Percentiles rank a stretch among this genome's conserved stretches.
Conservation (phyloP, 2,113 vertebrate genomes). For the Corythornis madagascariensis region DNA sequence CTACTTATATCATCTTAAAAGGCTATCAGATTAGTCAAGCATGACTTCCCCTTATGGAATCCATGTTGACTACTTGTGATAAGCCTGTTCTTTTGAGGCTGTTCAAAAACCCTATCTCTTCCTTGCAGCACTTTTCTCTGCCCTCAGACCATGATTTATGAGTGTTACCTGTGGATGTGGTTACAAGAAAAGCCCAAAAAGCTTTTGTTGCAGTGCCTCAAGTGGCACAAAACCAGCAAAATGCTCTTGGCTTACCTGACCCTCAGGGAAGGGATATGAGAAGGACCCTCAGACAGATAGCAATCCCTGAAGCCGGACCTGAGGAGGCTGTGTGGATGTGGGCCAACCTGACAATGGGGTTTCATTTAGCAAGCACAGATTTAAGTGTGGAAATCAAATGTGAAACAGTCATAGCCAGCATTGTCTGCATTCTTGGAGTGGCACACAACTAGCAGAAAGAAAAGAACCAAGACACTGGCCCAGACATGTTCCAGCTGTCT, state of each 20-base stretch:
- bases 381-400: constrained; percentile 48
- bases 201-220: not conserved
- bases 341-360: constrained; percentile 40
- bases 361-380: constrained; percentile 7
- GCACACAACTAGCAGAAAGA: constrained; percentile 44
- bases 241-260: not conserved
- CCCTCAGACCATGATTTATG: constrained; percentile 14
- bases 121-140: not conserved
- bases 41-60: no score
- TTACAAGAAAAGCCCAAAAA: not conserved
- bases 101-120: not conserved
- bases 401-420: constrained; percentile 38
- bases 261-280: not conserved
- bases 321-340: not conserved
- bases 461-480: constrained; percentile 31
- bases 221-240: not conserved
- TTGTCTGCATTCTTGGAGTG: constrained; percentile 66
- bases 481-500: constrained; percentile 65
- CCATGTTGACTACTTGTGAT: no score
- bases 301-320: not conserved
- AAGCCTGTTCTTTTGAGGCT: not conserved
- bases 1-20: no score
- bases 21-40: no score
- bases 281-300: not conserved
- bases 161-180: not conserved